Base-by-base conservation (phyloP, 1,140 invertebrate species). In the Ganaspis sp. region DNA sequence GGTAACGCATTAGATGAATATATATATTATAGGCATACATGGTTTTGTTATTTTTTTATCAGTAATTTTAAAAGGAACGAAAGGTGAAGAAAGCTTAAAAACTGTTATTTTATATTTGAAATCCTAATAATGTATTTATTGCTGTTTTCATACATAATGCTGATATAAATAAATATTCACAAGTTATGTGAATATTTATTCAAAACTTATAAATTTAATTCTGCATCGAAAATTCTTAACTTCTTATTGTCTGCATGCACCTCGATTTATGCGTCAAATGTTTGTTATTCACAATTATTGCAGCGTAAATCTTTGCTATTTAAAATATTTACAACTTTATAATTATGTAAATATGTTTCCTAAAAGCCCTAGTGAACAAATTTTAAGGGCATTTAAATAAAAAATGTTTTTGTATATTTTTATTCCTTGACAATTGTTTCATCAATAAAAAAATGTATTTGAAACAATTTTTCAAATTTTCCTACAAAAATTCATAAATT, bases 61-160 rank as follows among this genome's bases (percentile, higher is more conserved):
- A 34, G 6, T 34, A 34, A 34, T 3, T 34, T 34, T 34, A 34
- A 3, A 34, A 6, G 2, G 6, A 34, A 6, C 4, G 17, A 49
- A 17, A 49, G 8, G 17, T 17, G 8, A 45, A 45, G 15, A 12
- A 45, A 45, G 42, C 4, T 4, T 1, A 15, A 45, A 45, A 45
- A 15, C 4, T 1, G 2, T 45, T 49, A 17, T 49, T 17, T n/a
- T 49, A 49, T 17, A n/a, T 0, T 49, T 49, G 45, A 49, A 49
- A 49, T 49, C 17, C 45, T 17, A 49, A 49, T 49, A 49, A 49
- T 49, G n/a, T 49, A 49, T 49, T 49, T n/a, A 49, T 49, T 49
- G 3, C 17, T 15, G n/a, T 49, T 49, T 49, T 49, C 45, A 17
- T 49, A 49, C 45, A 49, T 49, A 49, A 49, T n/a, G 45, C 17